Base-by-base conservation (phyloP, 92 coral and sea anemone genomes). In the Hydrozoanthus gracilis region DNA sequence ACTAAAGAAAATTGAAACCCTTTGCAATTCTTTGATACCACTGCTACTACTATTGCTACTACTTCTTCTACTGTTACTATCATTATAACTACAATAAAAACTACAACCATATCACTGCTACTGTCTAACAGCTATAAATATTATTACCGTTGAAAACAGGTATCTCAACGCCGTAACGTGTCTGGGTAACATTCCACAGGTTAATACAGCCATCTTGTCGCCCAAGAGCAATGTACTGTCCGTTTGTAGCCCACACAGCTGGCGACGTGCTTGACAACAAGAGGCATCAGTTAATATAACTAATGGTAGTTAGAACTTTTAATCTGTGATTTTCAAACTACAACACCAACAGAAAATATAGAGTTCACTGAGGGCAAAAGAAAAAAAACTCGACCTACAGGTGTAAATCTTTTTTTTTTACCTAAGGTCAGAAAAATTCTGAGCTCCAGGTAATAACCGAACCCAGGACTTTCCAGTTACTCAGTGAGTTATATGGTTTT, bases 61-160 rank as follows among this genome's bases (percentile, higher is more conserved):
- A 27, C 39, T 27, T 0, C 39, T 27, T 0, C 39, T 27, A 27
- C 39, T 27, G 2, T 27, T 27, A 27, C 39, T 27, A 27, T 27
- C 39, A 27, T 27, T 27, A 2, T 27, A 27, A 27, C 2, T 27
- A 27, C 39, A 27, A 27, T 27, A 27, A 27, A 27, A 27, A 27
- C 39, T 27, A 27, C 39, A 27, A 27, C 39, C 39, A 27, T 27
- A 27, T 2, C 39, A 27, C 39, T 27, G 39, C 39, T 27, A 27
- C 39, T 27, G 39, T 27, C 39, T 27, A 27, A 27, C 39, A 27
- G 39, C 39, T 27, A 27, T 27, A 27, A 27, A 46, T 64, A 45
- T 15, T 48, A 65, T 44, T 49, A 48, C 85, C 85, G 12, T 65
- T 73, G 45, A 80, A 80, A 80, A 80, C 85, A 64, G 85, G 74